Percentiles rank a stretch among this genome's conserved stretches.
These are phyloP conservation scores for Bembecia ichneumoniformis DNA, from an alignment of 2,888 invertebrate genomes.

Conservation along the genomic window DNA sequence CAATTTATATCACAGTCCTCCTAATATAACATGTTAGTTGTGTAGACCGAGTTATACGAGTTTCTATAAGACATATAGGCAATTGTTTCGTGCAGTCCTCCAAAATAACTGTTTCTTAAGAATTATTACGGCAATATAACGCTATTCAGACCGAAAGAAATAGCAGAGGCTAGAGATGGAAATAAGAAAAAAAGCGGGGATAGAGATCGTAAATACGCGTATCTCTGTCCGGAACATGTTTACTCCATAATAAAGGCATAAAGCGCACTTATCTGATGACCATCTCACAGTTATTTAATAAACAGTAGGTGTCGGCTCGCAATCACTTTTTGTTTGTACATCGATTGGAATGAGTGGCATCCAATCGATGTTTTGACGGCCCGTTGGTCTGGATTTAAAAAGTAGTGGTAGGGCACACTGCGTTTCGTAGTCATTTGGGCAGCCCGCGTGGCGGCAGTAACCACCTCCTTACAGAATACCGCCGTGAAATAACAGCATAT, in stretches of 20 bases:
- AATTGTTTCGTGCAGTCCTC: neutral
- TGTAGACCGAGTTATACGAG: neutral
- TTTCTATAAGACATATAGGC: neutral
- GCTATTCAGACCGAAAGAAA: neutral
- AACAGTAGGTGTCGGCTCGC: neutral
- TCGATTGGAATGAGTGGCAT: too few species aligned
- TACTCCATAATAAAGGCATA: slow-evolving; percentile 14
- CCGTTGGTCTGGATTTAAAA: too few species aligned
- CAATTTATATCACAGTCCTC: too few species aligned
- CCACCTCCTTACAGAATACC: too few species aligned
- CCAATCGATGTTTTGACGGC: too few species aligned
- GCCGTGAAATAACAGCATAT: too few species aligned
- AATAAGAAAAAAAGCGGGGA: slow-evolving; percentile 6
- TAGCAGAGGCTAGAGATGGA: neutral
- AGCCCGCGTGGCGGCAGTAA: too few species aligned
- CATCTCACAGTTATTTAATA: slow-evolving; percentile 7
- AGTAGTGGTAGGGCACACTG: too few species aligned
- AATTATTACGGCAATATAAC: neutral
- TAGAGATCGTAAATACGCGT: slow-evolving; percentile 12
- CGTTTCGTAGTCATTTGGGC: too few species aligned
- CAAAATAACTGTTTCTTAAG: neutral
- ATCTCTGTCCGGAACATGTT: slow-evolving; percentile 11
- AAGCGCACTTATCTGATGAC: slow-evolving; percentile 14
- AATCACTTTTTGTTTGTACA: too few species aligned
- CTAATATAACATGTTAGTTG: too few species aligned